A percentile compares a stretch with the other conserved stretches of the same genome.
Conservation (phyloP, 2,888 invertebrate species). For the Polia nebulosa region DNA sequence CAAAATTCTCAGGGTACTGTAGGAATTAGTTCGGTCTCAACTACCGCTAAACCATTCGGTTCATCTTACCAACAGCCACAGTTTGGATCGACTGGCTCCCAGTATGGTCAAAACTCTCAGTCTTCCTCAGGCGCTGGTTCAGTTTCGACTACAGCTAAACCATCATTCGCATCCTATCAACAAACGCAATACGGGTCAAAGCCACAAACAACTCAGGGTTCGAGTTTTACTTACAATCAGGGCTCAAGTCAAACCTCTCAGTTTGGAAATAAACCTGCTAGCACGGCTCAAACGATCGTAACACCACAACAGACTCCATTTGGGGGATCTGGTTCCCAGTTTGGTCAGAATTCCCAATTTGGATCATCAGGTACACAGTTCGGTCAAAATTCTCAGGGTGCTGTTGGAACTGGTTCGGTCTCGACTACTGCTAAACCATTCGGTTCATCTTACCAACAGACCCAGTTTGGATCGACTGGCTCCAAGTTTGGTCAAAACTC, state of each 20-base stretch:
- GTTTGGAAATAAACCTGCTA: background rate
- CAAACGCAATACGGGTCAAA: background rate
- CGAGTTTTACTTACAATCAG: background rate
- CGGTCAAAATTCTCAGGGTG: conserved; percentile 7
- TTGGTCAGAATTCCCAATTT: conserved; percentile 14
- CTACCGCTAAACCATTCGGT: conserved; percentile 13
- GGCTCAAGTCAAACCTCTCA: background rate
- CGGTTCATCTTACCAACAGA: conserved; percentile 25
- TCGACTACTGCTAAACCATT: conserved; percentile 11
- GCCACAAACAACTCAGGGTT: background rate
- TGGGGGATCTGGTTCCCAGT: conserved; percentile 19
- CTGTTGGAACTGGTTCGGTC: background rate
- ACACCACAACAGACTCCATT: conserved; percentile 13
- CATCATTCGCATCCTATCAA: background rate
- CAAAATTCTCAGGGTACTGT: conserved; percentile 7
- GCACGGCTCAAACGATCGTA: background rate
- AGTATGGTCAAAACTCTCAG: background rate
- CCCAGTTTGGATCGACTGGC: conserved; percentile 18
- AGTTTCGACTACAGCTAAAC: conserved; percentile 13
- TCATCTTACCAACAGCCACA: conserved; percentile 1
- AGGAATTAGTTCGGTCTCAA: background rate
- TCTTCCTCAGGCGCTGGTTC: background rate
- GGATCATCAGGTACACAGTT: conserved; percentile 21
- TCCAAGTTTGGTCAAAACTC: conserved; percentile 17
- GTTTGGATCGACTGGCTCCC: background rate